phyloP scores from a whole-genome alignment of 1,140 invertebrate genomes.

The Drosophila littoralis region DNA sequence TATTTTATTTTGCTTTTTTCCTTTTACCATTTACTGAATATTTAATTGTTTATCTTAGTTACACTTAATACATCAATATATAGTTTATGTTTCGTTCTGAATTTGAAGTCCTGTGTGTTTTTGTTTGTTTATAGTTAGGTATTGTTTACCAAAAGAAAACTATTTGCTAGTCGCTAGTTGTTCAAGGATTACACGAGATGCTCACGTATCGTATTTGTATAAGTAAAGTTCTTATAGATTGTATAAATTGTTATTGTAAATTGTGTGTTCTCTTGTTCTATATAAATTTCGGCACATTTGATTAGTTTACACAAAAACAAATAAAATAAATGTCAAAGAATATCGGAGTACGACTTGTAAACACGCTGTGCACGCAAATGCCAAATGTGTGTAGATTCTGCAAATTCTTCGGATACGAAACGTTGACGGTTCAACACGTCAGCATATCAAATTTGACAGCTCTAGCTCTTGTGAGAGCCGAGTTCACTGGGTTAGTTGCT shows the following conservation, averaged over 20 bases:
- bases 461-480: background rate
- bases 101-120: conserved; percentile 42
- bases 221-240: conserved; percentile 48
- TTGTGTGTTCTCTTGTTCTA: conserved; percentile 40
- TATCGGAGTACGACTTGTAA: conserved; percentile 33
- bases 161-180: conserved; percentile 40
- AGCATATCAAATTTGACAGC: background rate
- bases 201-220: conserved; percentile 18
- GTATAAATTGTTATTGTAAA: conserved; percentile 56
- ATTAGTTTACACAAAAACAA: conserved; percentile 39
- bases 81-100: conserved; percentile 47
- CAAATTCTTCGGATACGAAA: background rate
- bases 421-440: background rate
- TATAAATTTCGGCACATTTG: conserved; percentile 53
- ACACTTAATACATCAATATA: conserved; percentile 38
- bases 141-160: conserved; percentile 25
- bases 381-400: background rate
- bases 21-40: conserved; percentile 7
- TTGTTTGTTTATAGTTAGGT: conserved; percentile 10
- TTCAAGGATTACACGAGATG: conserved; percentile 42
- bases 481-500: conserved; percentile 9
- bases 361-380: conserved; percentile 16
- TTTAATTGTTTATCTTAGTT: conserved; percentile 39
- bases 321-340: conserved; percentile 17
- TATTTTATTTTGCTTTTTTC: conserved; percentile 17